Evolutionary conservation across 2,888 invertebrate species (phyloP).

Genomic region (Petrophora chlorosata): DNA sequence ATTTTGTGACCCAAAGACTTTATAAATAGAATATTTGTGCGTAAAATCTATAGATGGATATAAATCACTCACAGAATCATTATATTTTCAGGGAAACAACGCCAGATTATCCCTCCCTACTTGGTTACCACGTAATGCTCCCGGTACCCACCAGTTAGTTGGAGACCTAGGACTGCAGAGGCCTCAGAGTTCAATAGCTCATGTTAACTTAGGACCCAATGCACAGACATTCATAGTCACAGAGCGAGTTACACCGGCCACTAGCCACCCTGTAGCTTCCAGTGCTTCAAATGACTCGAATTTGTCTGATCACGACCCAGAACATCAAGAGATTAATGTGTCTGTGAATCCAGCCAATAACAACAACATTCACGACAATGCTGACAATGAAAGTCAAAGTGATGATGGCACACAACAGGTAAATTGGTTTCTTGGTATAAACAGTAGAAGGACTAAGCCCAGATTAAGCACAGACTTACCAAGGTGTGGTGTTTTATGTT

Average conservation of each 20-base stretch:
- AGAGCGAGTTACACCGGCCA: constrained; percentile 56
- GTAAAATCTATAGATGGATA: too few species aligned
- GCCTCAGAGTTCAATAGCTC: constrained; percentile 74
- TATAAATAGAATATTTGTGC: too few species aligned
- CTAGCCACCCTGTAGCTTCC: constrained; percentile 54
- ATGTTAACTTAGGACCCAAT: constrained; percentile 61
- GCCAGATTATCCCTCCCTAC: constrained; percentile 71
- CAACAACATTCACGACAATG: constrained; percentile 74
- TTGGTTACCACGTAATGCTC: constrained; percentile 71
- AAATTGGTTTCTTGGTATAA: constrained; percentile 9
- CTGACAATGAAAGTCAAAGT: constrained; percentile 76
- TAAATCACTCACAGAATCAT: neutral
- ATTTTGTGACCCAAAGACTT: neutral
- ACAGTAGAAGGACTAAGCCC: neutral
- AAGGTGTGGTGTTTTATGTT: too few species aligned
- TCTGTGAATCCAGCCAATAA: constrained; percentile 76
- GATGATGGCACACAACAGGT: constrained; percentile 78
- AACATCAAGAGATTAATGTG: constrained; percentile 66
- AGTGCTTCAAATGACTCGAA: constrained; percentile 67
- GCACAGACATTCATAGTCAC: constrained; percentile 66
- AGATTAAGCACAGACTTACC: too few species aligned
- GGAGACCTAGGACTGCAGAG: constrained; percentile 57
- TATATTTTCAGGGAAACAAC: constrained; percentile 65
- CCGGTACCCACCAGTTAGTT: constrained; percentile 62
- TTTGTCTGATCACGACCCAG: constrained; percentile 58